Evolutionary conservation across 1,140 invertebrate genomes (phyloP).

Genomic region (Pseudomyrmex gracilis): DNA sequence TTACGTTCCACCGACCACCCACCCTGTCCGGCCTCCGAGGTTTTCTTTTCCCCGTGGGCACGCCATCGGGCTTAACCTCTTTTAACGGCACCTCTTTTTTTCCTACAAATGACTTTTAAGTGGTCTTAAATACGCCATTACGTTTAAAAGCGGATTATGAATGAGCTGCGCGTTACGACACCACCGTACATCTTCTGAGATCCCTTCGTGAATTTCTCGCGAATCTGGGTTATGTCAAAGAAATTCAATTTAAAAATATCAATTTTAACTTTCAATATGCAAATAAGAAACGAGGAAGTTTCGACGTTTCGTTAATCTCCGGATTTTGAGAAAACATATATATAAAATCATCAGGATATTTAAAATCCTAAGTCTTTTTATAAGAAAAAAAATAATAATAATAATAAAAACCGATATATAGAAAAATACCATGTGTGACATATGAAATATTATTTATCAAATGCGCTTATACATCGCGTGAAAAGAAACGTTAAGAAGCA

Average conservation of each 20-base stretch:
- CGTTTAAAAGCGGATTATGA: constrained; percentile 60
- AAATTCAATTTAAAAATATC: too few species aligned
- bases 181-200: constrained; percentile 24
- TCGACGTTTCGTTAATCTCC: too few species aligned
- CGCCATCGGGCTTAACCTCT: constrained; percentile 13
- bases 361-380: too few species aligned
- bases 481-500: background rate
- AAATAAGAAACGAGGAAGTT: too few species aligned
- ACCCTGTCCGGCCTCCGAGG: background rate
- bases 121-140: constrained; percentile 70
- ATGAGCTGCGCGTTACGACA: constrained; percentile 43
- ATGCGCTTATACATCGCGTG: background rate
- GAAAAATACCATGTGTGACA: too few species aligned
- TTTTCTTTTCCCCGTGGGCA: background rate
- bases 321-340: too few species aligned
- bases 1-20: background rate
- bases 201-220: constrained; percentile 57
- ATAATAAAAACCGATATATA: too few species aligned
- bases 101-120: constrained; percentile 67
- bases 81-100: constrained; percentile 50
- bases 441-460: too few species aligned
- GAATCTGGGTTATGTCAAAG: too few species aligned
- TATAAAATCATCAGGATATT: too few species aligned
- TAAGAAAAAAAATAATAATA: background rate
- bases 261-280: too few species aligned